phyloP scores from a whole-genome alignment of 2,888 invertebrate species.

The Xanthorhoe designata region DNA sequence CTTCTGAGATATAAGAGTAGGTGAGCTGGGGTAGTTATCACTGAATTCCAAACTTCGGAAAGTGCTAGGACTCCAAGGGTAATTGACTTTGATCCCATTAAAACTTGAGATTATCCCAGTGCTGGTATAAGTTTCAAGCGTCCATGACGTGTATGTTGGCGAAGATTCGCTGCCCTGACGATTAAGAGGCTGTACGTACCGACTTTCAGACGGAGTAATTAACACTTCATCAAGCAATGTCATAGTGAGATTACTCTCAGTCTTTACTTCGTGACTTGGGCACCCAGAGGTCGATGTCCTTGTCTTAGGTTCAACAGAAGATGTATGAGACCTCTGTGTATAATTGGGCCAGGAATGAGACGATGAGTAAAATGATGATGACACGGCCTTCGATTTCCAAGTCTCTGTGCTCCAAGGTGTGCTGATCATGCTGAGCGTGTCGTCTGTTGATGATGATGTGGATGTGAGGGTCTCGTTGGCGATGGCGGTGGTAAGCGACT shows the following conservation, averaged over 20 bases:
- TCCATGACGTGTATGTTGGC: slow-evolving; percentile 57
- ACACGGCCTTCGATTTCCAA: slow-evolving; percentile 34
- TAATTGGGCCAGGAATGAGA: slow-evolving; percentile 4
- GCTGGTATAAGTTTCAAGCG: slow-evolving; percentile 56
- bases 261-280: slow-evolving; percentile 15
- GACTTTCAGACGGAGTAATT: slow-evolving; percentile 5
- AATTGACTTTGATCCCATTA: slow-evolving; percentile 44
- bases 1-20: slow-evolving; percentile 40
- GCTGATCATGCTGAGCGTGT: slow-evolving; percentile 63
- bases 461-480: slow-evolving; percentile 17
- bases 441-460: slow-evolving; percentile 33
- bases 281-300: slow-evolving; percentile 48
- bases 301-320: slow-evolving; percentile 46
- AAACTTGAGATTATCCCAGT: slow-evolving; percentile 28
- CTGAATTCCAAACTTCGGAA: slow-evolving; percentile 40
- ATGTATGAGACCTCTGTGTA: not conserved
- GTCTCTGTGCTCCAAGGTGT: slow-evolving; percentile 65
- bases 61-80: slow-evolving; percentile 59
- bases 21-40: slow-evolving; percentile 59
- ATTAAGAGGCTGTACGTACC: not conserved
- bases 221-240: slow-evolving; percentile 25
- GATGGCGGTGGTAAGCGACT: slow-evolving; percentile 19
- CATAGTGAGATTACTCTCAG: slow-evolving; percentile 37
- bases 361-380: not conserved
- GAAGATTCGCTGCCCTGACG: slow-evolving; percentile 1